Percentiles rank a stretch among this genome's conserved stretches.
Evolutionary conservation across 2,113 vertebrate species (phyloP).

Genomic region (Austrofundulus limnaeus): DNA sequence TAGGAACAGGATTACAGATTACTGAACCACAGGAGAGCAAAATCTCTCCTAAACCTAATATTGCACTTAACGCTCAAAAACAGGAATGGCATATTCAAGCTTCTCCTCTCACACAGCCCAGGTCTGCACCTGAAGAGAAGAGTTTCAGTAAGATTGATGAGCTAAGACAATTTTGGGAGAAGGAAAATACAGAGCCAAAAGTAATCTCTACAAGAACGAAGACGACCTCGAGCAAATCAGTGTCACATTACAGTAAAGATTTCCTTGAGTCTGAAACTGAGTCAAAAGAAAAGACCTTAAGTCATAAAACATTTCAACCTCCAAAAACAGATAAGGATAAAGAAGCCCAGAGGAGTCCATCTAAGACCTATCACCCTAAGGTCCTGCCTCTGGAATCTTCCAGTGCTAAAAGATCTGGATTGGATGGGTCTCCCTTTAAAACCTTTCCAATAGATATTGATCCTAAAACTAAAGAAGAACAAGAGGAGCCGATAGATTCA

Average conservation of each 20-base stretch:
- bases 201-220: background rate
- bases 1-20: slow-evolving; percentile 9
- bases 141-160: slow-evolving; percentile 68
- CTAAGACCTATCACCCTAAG: slow-evolving; percentile 64
- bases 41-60: background rate
- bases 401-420: slow-evolving; percentile 39
- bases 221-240: slow-evolving; percentile 18
- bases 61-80: background rate
- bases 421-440: slow-evolving; percentile 57
- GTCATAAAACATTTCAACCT: slow-evolving; percentile 32
- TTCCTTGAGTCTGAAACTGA: slow-evolving; percentile 20
- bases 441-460: slow-evolving; percentile 60
- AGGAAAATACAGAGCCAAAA: background rate
- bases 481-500: slow-evolving; percentile 27
- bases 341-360: slow-evolving; percentile 51
- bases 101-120: slow-evolving; percentile 4
- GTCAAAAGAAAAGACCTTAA: slow-evolving; percentile 34
- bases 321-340: slow-evolving; percentile 50
- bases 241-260: background rate
- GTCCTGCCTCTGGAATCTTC: slow-evolving; percentile 64
- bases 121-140: slow-evolving; percentile 25
- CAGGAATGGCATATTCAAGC: slow-evolving; percentile 5
- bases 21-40: slow-evolving; percentile 4
- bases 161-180: slow-evolving; percentile 83
- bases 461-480: slow-evolving; percentile 14